Conservation (phyloP, 2,113 vertebrate genomes). For the Dinomys branickii region DNA sequence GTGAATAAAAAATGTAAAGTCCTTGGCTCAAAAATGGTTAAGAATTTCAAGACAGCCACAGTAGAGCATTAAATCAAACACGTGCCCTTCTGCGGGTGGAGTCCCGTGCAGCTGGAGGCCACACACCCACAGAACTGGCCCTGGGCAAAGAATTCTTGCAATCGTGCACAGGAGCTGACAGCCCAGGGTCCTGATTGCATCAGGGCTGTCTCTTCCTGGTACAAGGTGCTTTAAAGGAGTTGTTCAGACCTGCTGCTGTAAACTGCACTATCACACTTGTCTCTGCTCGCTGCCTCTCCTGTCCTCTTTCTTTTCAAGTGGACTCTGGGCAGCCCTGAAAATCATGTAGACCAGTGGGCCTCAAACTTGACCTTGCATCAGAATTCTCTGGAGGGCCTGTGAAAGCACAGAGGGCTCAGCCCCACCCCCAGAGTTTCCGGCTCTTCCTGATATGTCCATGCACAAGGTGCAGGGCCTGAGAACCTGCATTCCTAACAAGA, state of each 20-base stretch:
- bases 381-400: neutral
- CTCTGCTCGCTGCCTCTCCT: neutral
- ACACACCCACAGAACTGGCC: neutral
- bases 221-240: neutral
- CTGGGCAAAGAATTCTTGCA: neutral
- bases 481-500: neutral
- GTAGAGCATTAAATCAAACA: neutral
- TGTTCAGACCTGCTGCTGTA: slow-evolving; percentile 42
- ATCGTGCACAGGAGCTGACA: neutral
- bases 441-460: neutral
- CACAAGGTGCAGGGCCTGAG: neutral
- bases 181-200: neutral
- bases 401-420: neutral
- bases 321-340: neutral
- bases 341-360: neutral
- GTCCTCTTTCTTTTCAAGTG: neutral
- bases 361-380: neutral
- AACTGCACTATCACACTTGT: neutral
- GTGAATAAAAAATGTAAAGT: slow-evolving; percentile 17
- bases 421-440: neutral
- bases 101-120: neutral
- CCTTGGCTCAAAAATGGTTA: neutral
- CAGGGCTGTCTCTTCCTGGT: neutral
- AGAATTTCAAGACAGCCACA: neutral
- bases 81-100: neutral